These are phyloP conservation scores for Parus major DNA, from an alignment of 2,113 vertebrate species.

Conservation along the genomic window DNA sequence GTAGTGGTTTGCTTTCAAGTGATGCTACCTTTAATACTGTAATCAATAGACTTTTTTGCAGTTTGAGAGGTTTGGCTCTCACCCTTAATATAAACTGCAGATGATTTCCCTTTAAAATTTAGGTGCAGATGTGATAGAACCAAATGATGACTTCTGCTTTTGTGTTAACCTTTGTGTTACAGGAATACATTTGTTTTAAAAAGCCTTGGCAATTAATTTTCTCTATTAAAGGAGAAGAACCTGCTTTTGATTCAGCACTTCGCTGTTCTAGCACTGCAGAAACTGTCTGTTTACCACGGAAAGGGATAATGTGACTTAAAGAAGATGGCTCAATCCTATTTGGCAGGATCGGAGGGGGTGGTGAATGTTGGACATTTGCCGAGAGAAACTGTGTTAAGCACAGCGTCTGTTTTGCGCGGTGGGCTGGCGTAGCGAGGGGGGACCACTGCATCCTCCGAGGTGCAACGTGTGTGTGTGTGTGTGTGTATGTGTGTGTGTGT, in stretches of 20 bases:
- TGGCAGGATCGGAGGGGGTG: neutral
- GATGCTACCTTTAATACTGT: neutral
- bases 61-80: neutral
- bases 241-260: constrained; percentile 10
- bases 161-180: neutral
- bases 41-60: neutral
- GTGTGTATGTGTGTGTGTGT: neutral
- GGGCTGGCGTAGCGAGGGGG: constrained; percentile 18
- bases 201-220: constrained; percentile 3
- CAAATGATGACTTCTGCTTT: constrained; percentile 22
- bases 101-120: neutral
- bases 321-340: constrained; percentile 36
- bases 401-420: neutral
- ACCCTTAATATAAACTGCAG: neutral
- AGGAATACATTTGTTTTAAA: constrained; percentile 4
- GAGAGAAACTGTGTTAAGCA: constrained; percentile 31
- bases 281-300: neutral
- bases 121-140: neutral
- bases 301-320: constrained; percentile 6
- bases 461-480: constrained; percentile 14
- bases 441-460: constrained; percentile 57
- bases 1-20: neutral
- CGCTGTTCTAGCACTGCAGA: neutral
- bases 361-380: neutral
- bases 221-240: constrained; percentile 28